Base-by-base conservation (phyloP, 37 sponge, comb jelly and placozoan species). In the Trichoplax adhaerens region DNA sequence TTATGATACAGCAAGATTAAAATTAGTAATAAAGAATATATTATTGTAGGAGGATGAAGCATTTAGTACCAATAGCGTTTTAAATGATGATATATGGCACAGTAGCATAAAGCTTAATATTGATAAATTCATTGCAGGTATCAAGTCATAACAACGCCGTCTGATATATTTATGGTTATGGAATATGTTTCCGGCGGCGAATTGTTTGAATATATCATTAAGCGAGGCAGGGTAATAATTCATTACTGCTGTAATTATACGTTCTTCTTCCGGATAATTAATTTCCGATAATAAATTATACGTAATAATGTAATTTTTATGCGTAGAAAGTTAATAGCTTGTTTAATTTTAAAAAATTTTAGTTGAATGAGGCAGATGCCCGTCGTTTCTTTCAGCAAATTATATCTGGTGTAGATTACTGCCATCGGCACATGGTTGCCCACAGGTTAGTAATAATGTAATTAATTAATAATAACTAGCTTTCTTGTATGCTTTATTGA, bases 121-220 rank as follows among this genome's bases (percentile, higher is more conserved):
- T 10, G 68, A 6, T 66, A 6, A n/a, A 6, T 66, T 6, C 8
- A 6, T 51, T 6, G 12, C 62, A 78, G 79, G 73, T 95, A 95
- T 58, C 88, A 95, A 66, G 96, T 95, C 49, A 95, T 95, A 63
- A 69, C 87, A 57, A 95, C 91, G 48, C 91, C 91, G 5, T 83
- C 91, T 48, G 88, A 95, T 70, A 89, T 95, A 57, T 95, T 95
- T 77, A 85, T 95, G 88, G 83, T 95, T 5, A 87, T 95, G 91
- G 96, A 95, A 78, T 90, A 82, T 68, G 91, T 95, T 1, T 74
- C 87, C 7, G 96, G 96, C 57, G 96, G 96, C 54, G 96, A 95
- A 62, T 70, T 95, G 50, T 95, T 95, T 75, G 90, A 94, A 68
- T 89, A 89, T 78, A 94, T 94, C 48, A 84, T 81, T 77, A 53